Conservation (phyloP, 1,140 invertebrate species). For the Listronotus bonariensis region DNA sequence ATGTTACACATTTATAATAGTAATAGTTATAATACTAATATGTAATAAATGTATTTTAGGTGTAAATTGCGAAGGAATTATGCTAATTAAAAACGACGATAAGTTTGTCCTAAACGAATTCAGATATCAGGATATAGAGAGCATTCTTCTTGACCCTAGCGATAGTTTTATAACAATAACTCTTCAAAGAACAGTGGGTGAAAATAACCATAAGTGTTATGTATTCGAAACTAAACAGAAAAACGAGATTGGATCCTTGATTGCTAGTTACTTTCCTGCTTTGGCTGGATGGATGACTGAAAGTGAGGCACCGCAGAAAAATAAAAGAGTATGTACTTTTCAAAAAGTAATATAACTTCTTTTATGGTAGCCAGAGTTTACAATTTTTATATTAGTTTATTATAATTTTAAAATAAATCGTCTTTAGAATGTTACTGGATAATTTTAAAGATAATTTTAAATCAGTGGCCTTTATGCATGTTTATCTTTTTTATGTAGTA, state of each 20-base stretch:
- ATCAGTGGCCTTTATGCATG: too few relatives aligned
- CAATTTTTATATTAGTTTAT: too few relatives aligned
- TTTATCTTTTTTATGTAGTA: too few relatives aligned
- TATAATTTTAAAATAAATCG: too few relatives aligned
- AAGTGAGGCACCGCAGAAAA: slow-evolving; percentile 71
- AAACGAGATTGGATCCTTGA: slow-evolving; percentile 88
- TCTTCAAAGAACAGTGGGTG: slow-evolving; percentile 65
- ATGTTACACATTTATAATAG: too few relatives aligned
- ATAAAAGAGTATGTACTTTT: slow-evolving; percentile 53
- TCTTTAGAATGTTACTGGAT: too few relatives aligned
- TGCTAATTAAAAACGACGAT: slow-evolving; percentile 85
- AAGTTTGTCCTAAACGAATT: slow-evolving; percentile 90
- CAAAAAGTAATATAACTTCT: too few relatives aligned
- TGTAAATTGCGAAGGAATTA: slow-evolving; percentile 89
- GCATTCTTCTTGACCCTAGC: slow-evolving; percentile 88
- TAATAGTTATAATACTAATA: too few relatives aligned
- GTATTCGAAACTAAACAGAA: slow-evolving; percentile 91
- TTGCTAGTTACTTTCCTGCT: slow-evolving; percentile 87
- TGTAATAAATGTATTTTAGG: slow-evolving; percentile 57
- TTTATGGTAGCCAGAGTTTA: too few relatives aligned
- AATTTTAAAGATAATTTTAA: too few relatives aligned
- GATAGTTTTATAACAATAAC: slow-evolving; percentile 91
- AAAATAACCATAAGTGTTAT: slow-evolving; percentile 82
- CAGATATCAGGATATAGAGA: slow-evolving; percentile 84
- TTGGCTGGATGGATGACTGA: slow-evolving; percentile 86